These are phyloP conservation scores for Promerops cafer DNA, from an alignment of 2,113 vertebrate species.

Conservation along the genomic window DNA sequence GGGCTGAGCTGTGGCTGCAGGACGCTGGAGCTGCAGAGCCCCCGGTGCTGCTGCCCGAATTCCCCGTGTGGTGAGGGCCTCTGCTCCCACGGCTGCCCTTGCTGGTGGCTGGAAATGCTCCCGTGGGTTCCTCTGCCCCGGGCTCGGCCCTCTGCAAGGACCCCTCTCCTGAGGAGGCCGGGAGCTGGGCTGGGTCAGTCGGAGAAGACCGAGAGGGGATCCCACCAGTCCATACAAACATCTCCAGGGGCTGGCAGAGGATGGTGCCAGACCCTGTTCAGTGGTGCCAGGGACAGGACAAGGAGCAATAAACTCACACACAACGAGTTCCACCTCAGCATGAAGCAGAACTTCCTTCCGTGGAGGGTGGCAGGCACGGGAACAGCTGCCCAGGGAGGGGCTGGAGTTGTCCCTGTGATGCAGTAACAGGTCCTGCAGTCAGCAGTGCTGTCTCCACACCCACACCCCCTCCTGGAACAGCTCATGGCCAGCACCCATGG, in stretches of 20 bases:
- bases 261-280: neutral
- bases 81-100: neutral
- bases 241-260: neutral
- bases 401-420: neutral
- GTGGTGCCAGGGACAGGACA: neutral
- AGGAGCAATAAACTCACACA: neutral
- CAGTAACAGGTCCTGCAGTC: neutral
- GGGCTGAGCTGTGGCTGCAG: neutral
- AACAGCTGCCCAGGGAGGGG: neutral
- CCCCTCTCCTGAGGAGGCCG: fast-evolving
- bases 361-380: neutral
- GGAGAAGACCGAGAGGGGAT: neutral
- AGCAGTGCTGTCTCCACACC: neutral
- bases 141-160: neutral
- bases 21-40: neutral
- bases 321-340: neutral
- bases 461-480: fast-evolving
- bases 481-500: fast-evolving
- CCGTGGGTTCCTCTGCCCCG: fast-evolving
- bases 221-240: neutral
- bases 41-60: neutral
- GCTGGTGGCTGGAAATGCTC: neutral
- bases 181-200: neutral
- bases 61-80: neutral
- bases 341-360: neutral